Evolutionary conservation across 30 jellyfish, hydroid and myxozoan genomes (phyloP), one percentile per base, ranked within the genome.

Genomic region (Chironex yamaguchii): DNA sequence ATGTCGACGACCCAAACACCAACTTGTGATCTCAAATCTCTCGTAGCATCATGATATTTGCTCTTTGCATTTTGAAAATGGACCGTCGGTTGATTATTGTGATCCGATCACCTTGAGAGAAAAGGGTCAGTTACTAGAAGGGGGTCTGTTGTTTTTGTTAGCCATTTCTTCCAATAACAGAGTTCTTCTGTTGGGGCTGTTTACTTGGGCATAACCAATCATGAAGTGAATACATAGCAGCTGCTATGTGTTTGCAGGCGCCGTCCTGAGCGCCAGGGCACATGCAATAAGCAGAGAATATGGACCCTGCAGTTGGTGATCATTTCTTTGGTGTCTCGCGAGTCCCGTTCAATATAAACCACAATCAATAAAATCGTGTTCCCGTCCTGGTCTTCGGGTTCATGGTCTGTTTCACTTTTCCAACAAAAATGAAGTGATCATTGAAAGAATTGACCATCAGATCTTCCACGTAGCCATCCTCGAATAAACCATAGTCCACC

Each of bases 241-340:
- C 89, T 1, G 89, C 89, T 52, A 76, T 52, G 89, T 76, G 89
- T 76, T 76, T 76, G 89, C 89, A 76, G 31, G 89, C 89, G 26
- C 89, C 89, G 62, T 76, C 89, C 24, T 76, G 89, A 52, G 79
- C 89, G 62, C 89, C 89, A 52, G 79, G 89, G 54, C 89, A 76
- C 80, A 76, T 30, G 33, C 89, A 76, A 49, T 76, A 76, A 26
- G 67, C 82, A 6, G 90, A 58, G 25, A 34, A 79, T 32, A 79
- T 79, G 17, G 90, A 79, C 11, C 82, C 90, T 79, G 90, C 90
- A 32, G 90, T 79, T 28, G 90, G 90, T 32, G 90, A 79, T 71
- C 90, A 62, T 72, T 62, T 33, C 3, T 30, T 17, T 28, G 9
- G 81, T 2, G 81, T 52, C 82, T 31, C 65, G 34, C 90, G 36